Conservation (phyloP, 2,888 invertebrate species). For the Euproctis similis region DNA sequence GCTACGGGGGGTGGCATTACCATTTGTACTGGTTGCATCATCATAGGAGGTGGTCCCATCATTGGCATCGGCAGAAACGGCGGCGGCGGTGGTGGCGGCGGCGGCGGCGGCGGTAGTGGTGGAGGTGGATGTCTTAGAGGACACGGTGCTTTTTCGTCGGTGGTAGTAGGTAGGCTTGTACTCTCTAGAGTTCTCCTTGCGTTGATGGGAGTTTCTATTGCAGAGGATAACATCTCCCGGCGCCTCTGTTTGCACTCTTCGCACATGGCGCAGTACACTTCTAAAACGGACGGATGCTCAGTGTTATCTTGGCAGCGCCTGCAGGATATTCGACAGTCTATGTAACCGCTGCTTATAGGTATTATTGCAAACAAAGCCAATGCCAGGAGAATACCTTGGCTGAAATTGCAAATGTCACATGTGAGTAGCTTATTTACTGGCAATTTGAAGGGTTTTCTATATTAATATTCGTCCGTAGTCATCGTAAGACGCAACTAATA, state of each 20-base stretch:
- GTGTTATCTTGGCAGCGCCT: constrained; percentile 31
- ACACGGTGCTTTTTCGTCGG: no score
- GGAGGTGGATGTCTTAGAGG: not conserved
- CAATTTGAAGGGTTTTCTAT: no score
- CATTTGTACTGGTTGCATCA: no score
- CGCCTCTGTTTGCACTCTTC: constrained; percentile 44
- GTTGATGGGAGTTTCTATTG: not conserved
- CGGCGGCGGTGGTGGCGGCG: not conserved
- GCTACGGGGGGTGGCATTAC: not conserved
- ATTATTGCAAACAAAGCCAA: constrained; percentile 17
- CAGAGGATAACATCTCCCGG: constrained; percentile 19
- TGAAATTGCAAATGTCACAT: constrained; percentile 8
- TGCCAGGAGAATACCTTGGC: constrained; percentile 14
- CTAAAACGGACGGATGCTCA: constrained; percentile 30
- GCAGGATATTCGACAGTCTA: constrained; percentile 49
- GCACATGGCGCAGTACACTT: constrained; percentile 61
- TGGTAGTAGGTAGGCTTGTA: no score
- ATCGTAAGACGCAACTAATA: no score
- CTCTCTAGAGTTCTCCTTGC: no score
- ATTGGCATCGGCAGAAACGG: no score
- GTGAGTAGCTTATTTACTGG: not conserved
- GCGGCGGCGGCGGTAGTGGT: not conserved
- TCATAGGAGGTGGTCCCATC: no score
- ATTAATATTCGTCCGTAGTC: no score
- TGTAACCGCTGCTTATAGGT: constrained; percentile 20